phyloP scores from a whole-genome alignment of 2,113 vertebrate genomes.

The Mustelus asterias region DNA sequence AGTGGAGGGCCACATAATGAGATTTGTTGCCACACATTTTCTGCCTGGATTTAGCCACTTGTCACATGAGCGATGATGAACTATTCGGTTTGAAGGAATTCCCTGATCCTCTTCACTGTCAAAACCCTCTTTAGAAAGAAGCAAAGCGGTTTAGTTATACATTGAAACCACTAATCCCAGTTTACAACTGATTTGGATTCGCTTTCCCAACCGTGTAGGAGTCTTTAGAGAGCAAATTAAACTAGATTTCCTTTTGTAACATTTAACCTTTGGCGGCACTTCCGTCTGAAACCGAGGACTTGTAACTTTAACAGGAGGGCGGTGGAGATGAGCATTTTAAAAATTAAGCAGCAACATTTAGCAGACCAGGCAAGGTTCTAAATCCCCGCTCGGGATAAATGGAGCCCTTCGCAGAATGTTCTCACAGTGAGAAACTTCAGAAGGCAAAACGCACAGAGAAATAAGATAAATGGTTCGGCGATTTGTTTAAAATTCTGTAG shows the following conservation, averaged over 20 bases:
- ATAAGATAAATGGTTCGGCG: too few relatives aligned
- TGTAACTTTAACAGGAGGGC: background rate
- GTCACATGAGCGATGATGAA: background rate
- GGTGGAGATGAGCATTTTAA: background rate
- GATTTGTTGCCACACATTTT: background rate
- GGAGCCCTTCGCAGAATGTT: background rate
- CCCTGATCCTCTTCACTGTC: background rate
- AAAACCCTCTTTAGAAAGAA: background rate
- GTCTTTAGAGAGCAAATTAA: background rate
- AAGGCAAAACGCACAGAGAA: background rate
- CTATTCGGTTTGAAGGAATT: background rate
- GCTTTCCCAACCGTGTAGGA: background rate
- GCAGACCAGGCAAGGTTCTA: background rate
- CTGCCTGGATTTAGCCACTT: background rate
- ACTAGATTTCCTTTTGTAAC: background rate
- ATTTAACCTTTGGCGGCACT: background rate
- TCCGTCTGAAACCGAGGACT: background rate
- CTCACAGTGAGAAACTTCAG: background rate
- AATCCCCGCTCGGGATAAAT: background rate
- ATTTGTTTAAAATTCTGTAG: background rate
- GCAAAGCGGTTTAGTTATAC: background rate
- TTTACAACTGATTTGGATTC: background rate
- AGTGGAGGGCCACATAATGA: background rate
- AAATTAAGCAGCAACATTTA: background rate
- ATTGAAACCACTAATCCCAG: background rate